Conservation (phyloP, 2,113 vertebrate species). For the Conger conger region DNA sequence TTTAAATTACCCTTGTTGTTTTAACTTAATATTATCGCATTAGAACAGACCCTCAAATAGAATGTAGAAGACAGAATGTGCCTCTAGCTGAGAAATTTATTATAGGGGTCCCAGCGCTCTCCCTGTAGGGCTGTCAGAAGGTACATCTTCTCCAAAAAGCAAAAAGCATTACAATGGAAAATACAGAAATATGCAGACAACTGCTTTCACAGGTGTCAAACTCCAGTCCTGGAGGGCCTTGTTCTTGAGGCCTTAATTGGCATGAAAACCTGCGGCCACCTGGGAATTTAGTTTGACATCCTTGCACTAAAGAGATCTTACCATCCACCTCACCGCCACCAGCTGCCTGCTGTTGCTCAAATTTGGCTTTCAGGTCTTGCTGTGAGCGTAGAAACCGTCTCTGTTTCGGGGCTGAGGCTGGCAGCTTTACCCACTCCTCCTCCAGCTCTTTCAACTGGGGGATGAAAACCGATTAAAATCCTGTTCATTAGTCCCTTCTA, state of each 20-base stretch:
- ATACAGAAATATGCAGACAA: neutral
- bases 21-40: neutral
- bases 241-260: too few relatives aligned
- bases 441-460: slow-evolving; percentile 93
- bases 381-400: slow-evolving; percentile 92
- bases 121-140: neutral
- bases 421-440: slow-evolving; percentile 95
- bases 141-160: neutral
- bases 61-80: neutral
- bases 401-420: slow-evolving; percentile 81
- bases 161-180: neutral
- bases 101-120: neutral
- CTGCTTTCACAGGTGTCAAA: too few relatives aligned
- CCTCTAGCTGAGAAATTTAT: neutral
- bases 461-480: slow-evolving; percentile 9
- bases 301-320: slow-evolving; percentile 45
- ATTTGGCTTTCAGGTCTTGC: slow-evolving; percentile 92
- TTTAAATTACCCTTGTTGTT: neutral
- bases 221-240: too few relatives aligned
- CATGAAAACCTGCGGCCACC: too few relatives aligned
- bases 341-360: slow-evolving; percentile 87
- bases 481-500: neutral
- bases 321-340: slow-evolving; percentile 84
- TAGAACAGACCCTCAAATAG: neutral
- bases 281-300: too few relatives aligned